Base-by-base conservation (phyloP, 2,113 vertebrate genomes). In the Rhynchomys soricoides region DNA sequence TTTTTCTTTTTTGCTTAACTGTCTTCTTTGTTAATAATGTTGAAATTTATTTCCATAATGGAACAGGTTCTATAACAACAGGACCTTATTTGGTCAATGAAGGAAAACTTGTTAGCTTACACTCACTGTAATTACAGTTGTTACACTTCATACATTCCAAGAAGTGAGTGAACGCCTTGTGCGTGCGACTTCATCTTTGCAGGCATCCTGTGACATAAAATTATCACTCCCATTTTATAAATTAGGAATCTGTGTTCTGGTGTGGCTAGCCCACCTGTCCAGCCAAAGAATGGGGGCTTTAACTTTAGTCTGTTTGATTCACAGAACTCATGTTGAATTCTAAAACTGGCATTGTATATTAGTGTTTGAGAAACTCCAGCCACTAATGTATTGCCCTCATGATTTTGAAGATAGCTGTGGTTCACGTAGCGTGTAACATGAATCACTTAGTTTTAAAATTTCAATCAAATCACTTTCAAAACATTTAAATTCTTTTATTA, bases 361-460 rank as follows among this genome's bases (percentile, higher is more conserved):
- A 29, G 0, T 59, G 29, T 85, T 78, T 22, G 68, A 92, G 78
- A 57, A 55, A 40, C 43, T 52, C 52, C 4, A 37, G 37, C 57
- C 45, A 43, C 68, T 92, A 22, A 29, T 50, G 37, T 45, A n/a
- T 74, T 62, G 11, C 37, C 85, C 19, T 21, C 79, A 17, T 10
- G 16, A 81, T 81, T 66, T 75, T 5, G 66, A 59, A 75, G 40
- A 79, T 74, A 83, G 37, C 57, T 40, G 71, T 50, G 66, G 89
- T 66, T 92, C 55, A 75, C 31, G 24, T 21, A 37, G 52, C 48
- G 74, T 19, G 43, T 74, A 73, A 40, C 55, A 40, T 70, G 88
- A 91, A 73, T 90, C 77, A 29, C 50, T 96, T 81, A 75, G 74
- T 82, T 95, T 94, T 91, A 16, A 85, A 86, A 52, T 89, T 82